Base-by-base conservation (phyloP, 2,888 invertebrate genomes). In the Zelleria hepariella region DNA sequence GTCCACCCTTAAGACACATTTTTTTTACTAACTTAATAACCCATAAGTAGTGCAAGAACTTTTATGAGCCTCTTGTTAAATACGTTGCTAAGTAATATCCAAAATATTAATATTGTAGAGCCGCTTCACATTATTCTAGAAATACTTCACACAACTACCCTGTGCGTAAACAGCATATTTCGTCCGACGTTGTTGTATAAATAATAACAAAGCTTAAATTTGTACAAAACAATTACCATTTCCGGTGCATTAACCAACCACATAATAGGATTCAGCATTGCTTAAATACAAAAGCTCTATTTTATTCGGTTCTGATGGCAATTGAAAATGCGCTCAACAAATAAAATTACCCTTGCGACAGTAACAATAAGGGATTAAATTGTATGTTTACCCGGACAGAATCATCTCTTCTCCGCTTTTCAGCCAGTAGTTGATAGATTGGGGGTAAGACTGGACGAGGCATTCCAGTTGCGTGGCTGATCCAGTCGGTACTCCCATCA, bases 391-490 rank as follows among this genome's bases (percentile, higher is more conserved):
- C 92, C 92, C 92, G 61, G 90, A 89, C 62, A 92, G 85, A 63
- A 93, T 90, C 83, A 92, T 91, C 76, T 91, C 90, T 59, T 90
- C 91, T 2, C 90, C 86, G 64, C 90, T 89, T 69, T 91, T 91
- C 53, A 91, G 86, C 94, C 94, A 94, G 71, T 93, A 91, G 77
- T 92, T 92, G 71, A 93, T 91, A 57, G 93, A 91, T 67, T 90
- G 90, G 3, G 94, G 94, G 68, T 89, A 92, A 3, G 93, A 92
- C 68, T 94, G 93, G 23, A 93, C 91, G 64, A 90, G 84, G 72
- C 94, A 94, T 68, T 92, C 90, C 60, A 94, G 77, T 56, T 86
- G 86, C 3, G 93, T 90, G 64, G 91, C 87, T 1, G 91, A 91
- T 15, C 91, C 91, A 26, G 92, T 86, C 0, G 92, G 92, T 0